These are phyloP conservation scores for Callipepla squamata DNA, from an alignment of 2,113 vertebrate genomes.

Conservation along the genomic window DNA sequence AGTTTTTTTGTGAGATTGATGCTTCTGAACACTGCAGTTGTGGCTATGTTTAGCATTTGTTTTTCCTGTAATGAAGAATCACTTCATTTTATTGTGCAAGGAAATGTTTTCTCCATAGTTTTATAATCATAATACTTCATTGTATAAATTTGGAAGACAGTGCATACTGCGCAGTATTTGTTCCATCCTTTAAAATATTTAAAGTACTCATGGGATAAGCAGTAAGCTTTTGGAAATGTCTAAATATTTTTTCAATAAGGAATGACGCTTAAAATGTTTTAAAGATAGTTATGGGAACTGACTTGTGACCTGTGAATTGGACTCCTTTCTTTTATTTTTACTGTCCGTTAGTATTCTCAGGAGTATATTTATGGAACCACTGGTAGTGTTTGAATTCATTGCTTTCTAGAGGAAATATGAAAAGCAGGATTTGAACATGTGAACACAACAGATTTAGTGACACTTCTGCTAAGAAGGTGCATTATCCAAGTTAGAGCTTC, in stretches of 20 bases:
- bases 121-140: background rate
- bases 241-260: conserved; percentile 7
- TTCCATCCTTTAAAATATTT: background rate
- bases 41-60: background rate
- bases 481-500: background rate
- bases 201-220: background rate
- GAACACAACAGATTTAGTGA: background rate
- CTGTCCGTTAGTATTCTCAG: background rate
- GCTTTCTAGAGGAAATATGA: background rate
- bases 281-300: background rate
- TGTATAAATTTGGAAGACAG: background rate
- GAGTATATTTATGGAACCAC: background rate
- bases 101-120: background rate
- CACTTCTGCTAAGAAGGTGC: background rate
- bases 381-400: background rate
- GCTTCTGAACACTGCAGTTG: background rate
- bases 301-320: background rate
- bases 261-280: background rate
- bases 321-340: background rate
- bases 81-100: background rate
- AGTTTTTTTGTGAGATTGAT: background rate
- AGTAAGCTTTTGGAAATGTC: background rate
- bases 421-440: background rate
- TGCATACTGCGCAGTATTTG: background rate
- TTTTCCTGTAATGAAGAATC: background rate